phyloP scores from a whole-genome alignment of 2,888 invertebrate species.

The Habroteleia sp. region DNA sequence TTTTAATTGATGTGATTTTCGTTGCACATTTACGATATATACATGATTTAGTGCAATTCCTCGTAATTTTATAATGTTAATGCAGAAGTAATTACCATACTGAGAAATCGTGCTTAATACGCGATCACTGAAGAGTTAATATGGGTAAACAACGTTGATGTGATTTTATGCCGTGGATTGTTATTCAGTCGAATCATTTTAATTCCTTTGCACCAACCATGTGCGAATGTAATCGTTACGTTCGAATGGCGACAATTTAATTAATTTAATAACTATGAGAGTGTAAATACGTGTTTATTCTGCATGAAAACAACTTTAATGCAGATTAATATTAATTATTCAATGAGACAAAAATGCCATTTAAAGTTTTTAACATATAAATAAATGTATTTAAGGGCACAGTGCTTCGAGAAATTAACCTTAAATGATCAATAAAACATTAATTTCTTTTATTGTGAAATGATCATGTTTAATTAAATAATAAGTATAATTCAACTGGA shows the following conservation, averaged over 20 bases:
- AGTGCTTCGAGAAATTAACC: no score
- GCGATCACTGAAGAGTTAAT: slow-evolving; percentile 40
- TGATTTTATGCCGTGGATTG: slow-evolving; percentile 40
- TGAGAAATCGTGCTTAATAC: slow-evolving; percentile 30
- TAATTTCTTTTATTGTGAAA: no score
- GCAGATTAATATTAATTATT: slow-evolving; percentile 6
- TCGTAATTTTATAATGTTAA: slow-evolving; percentile 9
- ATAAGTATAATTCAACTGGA: no score
- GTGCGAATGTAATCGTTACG: slow-evolving; percentile 31
- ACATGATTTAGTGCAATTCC: slow-evolving; percentile 1
- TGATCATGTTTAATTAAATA: no score
- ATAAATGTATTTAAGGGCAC: no score
- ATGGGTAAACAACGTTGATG: slow-evolving; percentile 38
- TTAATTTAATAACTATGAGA: slow-evolving; percentile 33
- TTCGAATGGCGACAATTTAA: slow-evolving; percentile 30
- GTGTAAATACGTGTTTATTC: slow-evolving; percentile 12
- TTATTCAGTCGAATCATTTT: slow-evolving; percentile 46
- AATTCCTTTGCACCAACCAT: slow-evolving; percentile 34
- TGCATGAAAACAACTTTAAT: neutral
- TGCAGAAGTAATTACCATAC: slow-evolving; percentile 18
- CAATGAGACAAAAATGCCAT: no score
- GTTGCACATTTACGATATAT: neutral
- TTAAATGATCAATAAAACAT: no score
- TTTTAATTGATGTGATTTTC: no score
- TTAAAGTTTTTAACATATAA: no score